Conservation (phyloP, 2,888 invertebrate species). For the Rutpela maculata region DNA sequence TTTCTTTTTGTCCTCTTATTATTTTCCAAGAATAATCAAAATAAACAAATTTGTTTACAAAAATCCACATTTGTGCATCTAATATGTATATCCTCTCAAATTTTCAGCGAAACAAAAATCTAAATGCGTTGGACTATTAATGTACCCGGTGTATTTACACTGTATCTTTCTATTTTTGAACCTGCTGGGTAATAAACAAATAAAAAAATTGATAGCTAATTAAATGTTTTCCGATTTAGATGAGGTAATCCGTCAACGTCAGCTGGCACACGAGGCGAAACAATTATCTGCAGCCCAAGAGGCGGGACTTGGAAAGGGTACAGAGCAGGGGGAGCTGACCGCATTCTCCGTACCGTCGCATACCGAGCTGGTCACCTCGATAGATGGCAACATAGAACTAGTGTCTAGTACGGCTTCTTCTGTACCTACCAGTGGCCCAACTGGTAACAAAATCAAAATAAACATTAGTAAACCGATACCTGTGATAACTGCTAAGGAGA, state of each 20-base stretch:
- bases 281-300: neutral
- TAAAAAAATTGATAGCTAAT: neutral
- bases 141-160: too few species aligned
- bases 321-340: neutral
- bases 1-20: too few species aligned
- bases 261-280: neutral
- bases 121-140: too few species aligned
- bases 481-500: constrained; percentile 74
- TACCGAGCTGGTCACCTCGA: constrained; percentile 79
- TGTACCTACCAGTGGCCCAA: constrained; percentile 60
- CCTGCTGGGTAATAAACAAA: too few species aligned
- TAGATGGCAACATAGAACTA: constrained; percentile 86
- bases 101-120: too few species aligned
- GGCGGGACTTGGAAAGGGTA: neutral
- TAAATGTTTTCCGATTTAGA: constrained; percentile 22
- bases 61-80: too few species aligned
- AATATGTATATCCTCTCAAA: too few species aligned
- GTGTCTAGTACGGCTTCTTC: constrained; percentile 56
- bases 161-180: too few species aligned
- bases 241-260: neutral
- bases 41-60: too few species aligned
- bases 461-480: constrained; percentile 85
- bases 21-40: too few species aligned
- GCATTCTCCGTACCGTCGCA: constrained; percentile 71
- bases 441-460: constrained; percentile 83